These are phyloP conservation scores for Ochlodes sylvanus DNA, from an alignment of 2,888 invertebrate species.

Conservation along the genomic window DNA sequence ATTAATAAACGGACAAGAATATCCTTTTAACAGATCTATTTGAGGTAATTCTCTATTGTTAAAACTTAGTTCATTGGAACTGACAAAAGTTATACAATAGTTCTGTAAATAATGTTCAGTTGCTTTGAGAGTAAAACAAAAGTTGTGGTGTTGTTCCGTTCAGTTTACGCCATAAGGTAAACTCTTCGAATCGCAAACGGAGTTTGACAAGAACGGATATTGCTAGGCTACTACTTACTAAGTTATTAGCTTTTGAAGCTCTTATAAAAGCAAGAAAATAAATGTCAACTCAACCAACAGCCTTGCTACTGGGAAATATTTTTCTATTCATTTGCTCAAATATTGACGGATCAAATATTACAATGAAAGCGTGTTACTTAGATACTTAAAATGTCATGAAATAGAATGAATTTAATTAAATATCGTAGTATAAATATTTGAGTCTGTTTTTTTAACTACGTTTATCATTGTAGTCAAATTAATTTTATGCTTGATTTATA, in stretches of 20 bases:
- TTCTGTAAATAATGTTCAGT: constrained; percentile 29
- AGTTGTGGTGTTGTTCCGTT: constrained; percentile 20
- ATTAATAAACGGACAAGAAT: neutral
- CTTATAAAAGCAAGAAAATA: no score
- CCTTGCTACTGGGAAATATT: neutral
- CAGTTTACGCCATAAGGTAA: constrained; percentile 15
- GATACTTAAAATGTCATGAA: no score
- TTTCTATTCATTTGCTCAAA: neutral
- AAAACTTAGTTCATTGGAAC: constrained; percentile 18
- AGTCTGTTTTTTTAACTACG: no score
- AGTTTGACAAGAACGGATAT: constrained; percentile 20
- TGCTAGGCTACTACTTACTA: constrained; percentile 5
- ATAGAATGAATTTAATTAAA: no score
- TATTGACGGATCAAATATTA: neutral
- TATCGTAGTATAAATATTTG: no score
- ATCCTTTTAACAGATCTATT: constrained; percentile 6
- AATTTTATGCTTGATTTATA: no score
- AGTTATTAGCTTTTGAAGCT: neutral
- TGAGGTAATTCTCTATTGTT: neutral
- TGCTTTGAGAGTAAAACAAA: constrained; percentile 27
- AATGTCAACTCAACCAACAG: no score
- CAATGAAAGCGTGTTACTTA: no score
- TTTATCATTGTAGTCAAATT: no score
- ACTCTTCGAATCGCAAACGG: constrained; percentile 30
- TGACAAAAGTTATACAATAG: constrained; percentile 26